Evolutionary conservation across 2,113 vertebrate genomes (phyloP), one percentile per base, ranked within the genome.

Genomic region (Cariama cristata): DNA sequence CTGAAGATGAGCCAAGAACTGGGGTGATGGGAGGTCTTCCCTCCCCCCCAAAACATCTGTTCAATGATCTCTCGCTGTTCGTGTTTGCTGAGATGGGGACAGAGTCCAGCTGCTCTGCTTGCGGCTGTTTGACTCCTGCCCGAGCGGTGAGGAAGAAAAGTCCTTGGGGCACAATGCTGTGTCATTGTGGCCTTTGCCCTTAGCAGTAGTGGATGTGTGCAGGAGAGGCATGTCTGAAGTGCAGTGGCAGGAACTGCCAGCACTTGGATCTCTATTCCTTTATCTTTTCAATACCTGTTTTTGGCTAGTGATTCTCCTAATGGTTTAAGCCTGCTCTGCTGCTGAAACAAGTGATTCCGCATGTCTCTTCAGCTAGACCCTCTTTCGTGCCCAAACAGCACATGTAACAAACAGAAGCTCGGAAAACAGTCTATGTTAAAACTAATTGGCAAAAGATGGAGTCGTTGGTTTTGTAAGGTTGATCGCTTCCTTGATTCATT

Each of bases 181-280:
- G 77, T 60, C 79, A 35, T 9, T 59, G 20, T 24, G 30, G 85
- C 52, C 73, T 68, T 80, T 45, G 60, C 50, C 35, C 50, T 53
- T 8, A 0, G 11, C 7, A 2, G 20, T 6, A 8, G 8, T 38
- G 38, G 9, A 2, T 26, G 44, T 40, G 40, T 5, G 2, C 49
- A 12, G 26, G 44, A 83, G 8, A 60, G 84, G 11, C 27, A 4
- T 6, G 55, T 44, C 83, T 35, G 42, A 15, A 30, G 47, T 21
- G 47, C 23, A 1, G 38, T 14, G 44, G 14, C 42, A 49, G 62
- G 47, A 59, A 1, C 80, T 2, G 2, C 33, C 68, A 19, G 18
- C 28, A 1, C 26, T 35, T 47, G 64, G 6, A 40, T 63, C 38
- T 60, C 60, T n/a, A 0, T 35, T 53, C 11, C 2, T 0, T 77